Evolutionary conservation across 2,797 vertebrate genomes (phyloP), one percentile per base, ranked within the genome.

Genomic region (Sorex maritimensis): DNA sequence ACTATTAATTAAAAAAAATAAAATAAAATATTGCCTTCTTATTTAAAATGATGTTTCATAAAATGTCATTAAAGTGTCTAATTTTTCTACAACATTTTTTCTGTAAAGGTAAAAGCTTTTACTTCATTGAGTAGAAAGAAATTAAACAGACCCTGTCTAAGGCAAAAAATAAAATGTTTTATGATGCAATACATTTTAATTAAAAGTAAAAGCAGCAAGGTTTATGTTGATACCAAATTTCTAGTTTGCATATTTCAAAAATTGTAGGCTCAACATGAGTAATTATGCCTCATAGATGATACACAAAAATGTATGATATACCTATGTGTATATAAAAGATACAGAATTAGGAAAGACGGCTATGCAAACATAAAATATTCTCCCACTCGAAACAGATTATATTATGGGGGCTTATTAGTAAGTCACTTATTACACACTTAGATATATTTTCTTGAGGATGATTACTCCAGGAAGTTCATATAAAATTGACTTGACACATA

Each of bases 191-290:
- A 67, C 84, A 73, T 69, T 86, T 71, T 26, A 93, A 92, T 78
- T 23, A 86, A 86, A 88, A 82, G 4, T 69, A 77, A 52, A 7
- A 93, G 9, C 15, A 63, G 30, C 71, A 74, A 84, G 80, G 63
- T 67, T 92, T 83, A 80, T 85, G 84, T 75, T 77, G 3, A 55
- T 79, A 75, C 55, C 75, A 95, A 92, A 83, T 67, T 58, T 82
- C 71, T 58, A 77, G 26, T 73, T 90, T 81, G 12, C 52, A 69
- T 79, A 87, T 77, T 91, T 88, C 24, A 55, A 49, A 83, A 87
- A 88, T 92, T 90, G 84, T 38, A 89, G n/a, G 82, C 1, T 94
- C 91, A 65, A 55, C 73, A 93, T 83, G 61, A 89, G 49, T 79
- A 94, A 79, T 82, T 87, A 44, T 19, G 17, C 81, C 63, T 93